These are phyloP conservation scores for Lasioglossum calceatum DNA, from an alignment of 2,888 invertebrate species.

Conservation along the genomic window DNA sequence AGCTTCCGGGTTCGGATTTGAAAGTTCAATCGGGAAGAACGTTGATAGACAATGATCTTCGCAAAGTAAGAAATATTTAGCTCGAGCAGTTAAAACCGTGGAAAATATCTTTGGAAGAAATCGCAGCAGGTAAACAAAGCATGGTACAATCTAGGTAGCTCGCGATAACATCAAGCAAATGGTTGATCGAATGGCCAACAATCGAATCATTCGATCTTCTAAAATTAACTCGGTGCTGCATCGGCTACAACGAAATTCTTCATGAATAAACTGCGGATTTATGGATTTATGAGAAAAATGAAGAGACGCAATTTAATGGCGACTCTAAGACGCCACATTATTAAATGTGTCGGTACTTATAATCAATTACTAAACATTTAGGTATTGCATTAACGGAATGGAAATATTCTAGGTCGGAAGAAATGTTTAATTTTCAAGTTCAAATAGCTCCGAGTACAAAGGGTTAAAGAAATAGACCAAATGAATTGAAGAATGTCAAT, in stretches of 20 bases:
- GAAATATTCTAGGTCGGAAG: too few relatives aligned
- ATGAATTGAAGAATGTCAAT: too few relatives aligned
- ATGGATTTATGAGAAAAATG: too few relatives aligned
- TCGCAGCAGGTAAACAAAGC: conserved; percentile 49
- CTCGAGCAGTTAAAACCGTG: background rate
- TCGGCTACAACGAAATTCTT: background rate
- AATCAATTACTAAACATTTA: too few relatives aligned
- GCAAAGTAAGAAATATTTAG: background rate
- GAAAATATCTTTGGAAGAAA: background rate
- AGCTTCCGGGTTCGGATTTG: background rate
- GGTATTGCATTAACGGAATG: too few relatives aligned
- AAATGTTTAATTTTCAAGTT: too few relatives aligned
- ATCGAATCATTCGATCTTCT: background rate
- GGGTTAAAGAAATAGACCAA: too few relatives aligned
- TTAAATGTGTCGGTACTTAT: too few relatives aligned
- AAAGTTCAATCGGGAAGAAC: background rate
- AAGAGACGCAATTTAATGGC: too few relatives aligned
- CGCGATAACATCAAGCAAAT: conserved; percentile 32
- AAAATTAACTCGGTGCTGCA: background rate
- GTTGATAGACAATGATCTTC: background rate
- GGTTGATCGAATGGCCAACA: background rate
- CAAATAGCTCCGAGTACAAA: too few relatives aligned
- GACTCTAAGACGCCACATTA: too few relatives aligned
- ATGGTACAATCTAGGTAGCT: conserved; percentile 40
- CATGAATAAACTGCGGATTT: background rate